phyloP scores from a whole-genome alignment of 1,140 invertebrate genomes.

The Temnothorax nylanderi region DNA sequence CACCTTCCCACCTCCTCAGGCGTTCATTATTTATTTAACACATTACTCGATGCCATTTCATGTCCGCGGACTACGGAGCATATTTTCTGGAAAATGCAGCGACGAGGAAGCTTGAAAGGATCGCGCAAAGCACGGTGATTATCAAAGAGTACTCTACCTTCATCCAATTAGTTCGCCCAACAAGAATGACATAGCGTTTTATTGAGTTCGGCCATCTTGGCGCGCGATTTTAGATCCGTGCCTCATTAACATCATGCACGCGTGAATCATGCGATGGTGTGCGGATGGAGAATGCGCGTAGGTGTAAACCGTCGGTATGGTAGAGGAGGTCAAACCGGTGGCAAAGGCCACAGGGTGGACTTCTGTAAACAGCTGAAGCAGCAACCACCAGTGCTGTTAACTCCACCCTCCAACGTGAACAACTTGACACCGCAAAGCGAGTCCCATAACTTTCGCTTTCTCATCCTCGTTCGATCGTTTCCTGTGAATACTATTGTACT shows the following conservation, averaged over 20 bases:
- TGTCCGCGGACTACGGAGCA: not conserved
- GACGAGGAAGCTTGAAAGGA: constrained; percentile 25
- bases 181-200: constrained; percentile 56
- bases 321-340: constrained; percentile 58
- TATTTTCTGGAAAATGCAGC: constrained; percentile 26
- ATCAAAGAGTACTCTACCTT: constrained; percentile 63
- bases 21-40: constrained; percentile 58
- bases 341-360: constrained; percentile 45
- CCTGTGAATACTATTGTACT: not conserved
- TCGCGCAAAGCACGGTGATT: constrained; percentile 51
- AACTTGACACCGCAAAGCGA: constrained; percentile 50
- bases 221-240: constrained; percentile 47
- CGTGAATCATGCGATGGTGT: not conserved
- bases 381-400: constrained; percentile 67
- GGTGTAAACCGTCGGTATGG: constrained; percentile 71
- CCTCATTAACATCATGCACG: constrained; percentile 51
- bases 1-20: not conserved
- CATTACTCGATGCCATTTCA: constrained; percentile 36
- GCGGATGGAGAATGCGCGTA: constrained; percentile 29
- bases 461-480: constrained; percentile 36
- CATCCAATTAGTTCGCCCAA: constrained; percentile 62
- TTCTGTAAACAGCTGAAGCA: constrained; percentile 76
- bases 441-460: constrained; percentile 69
- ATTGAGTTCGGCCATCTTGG: constrained; percentile 40
- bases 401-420: constrained; percentile 66